Conservation (phyloP, 2,797 vertebrate species). For the Galago senegalensis region DNA sequence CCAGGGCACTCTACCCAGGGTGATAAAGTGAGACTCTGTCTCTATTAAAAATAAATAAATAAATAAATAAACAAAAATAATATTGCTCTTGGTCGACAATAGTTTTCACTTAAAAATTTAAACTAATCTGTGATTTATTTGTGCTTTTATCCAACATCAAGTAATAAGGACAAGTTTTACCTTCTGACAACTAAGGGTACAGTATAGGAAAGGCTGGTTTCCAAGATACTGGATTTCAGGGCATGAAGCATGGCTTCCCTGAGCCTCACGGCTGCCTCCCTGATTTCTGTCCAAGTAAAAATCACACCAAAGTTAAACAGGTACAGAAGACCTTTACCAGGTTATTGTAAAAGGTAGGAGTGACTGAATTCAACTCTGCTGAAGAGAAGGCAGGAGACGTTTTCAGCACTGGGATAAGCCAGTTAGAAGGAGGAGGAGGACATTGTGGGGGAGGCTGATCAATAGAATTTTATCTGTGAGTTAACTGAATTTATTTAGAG, state of each 20-base stretch:
- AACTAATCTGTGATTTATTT: slow-evolving; percentile 20
- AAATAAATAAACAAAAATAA: too few relatives aligned
- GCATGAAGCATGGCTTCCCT: neutral
- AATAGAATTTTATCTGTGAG: neutral
- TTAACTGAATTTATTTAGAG: neutral
- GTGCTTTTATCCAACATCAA: neutral
- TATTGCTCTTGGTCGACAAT: neutral
- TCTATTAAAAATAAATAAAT: too few relatives aligned
- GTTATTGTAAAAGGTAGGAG: neutral
- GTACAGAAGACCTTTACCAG: neutral
- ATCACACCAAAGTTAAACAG: neutral
- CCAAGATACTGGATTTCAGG: neutral
- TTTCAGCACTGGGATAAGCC: neutral
- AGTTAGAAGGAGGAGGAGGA: neutral
- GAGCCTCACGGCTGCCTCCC: neutral
- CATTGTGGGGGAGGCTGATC: neutral
- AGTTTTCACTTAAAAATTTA: slow-evolving; percentile 58
- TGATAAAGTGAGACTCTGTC: too few relatives aligned
- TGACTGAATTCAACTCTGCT: neutral
- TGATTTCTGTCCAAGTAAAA: neutral
- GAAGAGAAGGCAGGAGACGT: neutral
- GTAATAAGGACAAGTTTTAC: neutral
- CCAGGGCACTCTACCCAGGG: too few relatives aligned
- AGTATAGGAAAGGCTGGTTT: neutral
- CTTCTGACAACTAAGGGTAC: neutral